These are phyloP conservation scores for Pteronura brasiliensis DNA, from an alignment of 2,113 vertebrate species.

Conservation along the genomic window DNA sequence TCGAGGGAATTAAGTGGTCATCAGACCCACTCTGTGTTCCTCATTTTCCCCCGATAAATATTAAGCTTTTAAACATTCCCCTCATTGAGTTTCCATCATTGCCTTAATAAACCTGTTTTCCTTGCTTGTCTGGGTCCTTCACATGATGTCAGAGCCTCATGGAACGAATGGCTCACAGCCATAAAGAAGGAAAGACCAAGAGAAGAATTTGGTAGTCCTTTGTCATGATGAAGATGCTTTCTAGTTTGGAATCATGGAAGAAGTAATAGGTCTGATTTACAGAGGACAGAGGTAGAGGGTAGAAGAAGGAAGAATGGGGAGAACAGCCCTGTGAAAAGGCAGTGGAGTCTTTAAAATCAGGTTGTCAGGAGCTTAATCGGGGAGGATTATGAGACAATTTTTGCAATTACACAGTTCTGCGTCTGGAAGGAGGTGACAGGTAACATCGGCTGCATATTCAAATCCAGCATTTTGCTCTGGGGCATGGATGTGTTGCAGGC, in stretches of 20 bases:
- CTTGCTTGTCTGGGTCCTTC: background rate
- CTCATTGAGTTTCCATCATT: background rate
- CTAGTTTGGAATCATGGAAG: background rate
- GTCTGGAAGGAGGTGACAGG: slow-evolving; percentile 54
- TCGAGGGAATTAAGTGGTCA: background rate
- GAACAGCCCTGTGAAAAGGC: background rate
- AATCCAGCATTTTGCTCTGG: background rate
- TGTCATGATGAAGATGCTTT: background rate
- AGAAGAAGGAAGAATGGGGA: background rate
- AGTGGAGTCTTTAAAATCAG: slow-evolving; percentile 28
- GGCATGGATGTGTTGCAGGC: background rate
- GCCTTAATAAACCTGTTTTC: background rate
- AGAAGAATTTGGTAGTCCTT: background rate
- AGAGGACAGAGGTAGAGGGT: background rate
- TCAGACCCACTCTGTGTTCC: background rate
- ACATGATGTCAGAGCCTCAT: background rate
- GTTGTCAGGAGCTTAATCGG: slow-evolving; percentile 24
- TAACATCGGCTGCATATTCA: slow-evolving; percentile 45
- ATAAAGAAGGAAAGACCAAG: background rate
- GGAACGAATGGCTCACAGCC: background rate
- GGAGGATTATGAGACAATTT: slow-evolving; percentile 38
- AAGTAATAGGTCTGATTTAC: background rate
- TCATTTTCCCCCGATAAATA: background rate
- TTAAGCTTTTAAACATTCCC: background rate
- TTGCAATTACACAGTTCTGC: slow-evolving; percentile 48